Conservation (phyloP, 2,888 invertebrate genomes). For the Aspidapion aeneum region DNA sequence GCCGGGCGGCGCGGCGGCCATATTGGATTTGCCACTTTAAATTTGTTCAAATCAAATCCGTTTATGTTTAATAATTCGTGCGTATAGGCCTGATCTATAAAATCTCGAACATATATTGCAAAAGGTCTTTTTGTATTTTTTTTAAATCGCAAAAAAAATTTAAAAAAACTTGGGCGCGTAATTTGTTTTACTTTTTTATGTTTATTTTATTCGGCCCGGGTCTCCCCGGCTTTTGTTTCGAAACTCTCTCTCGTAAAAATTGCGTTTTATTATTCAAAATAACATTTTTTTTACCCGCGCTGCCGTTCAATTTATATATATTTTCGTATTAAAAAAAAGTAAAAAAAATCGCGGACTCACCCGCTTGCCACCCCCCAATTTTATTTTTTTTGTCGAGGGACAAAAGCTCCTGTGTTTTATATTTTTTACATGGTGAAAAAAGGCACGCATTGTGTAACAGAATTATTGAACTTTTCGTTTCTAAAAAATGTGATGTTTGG, state of each 20-base stretch:
- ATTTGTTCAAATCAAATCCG: too few relatives aligned
- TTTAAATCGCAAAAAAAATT: too few relatives aligned
- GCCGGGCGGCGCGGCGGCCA: too few relatives aligned
- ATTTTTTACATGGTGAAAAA: too few relatives aligned
- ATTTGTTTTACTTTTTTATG: slow-evolving; percentile 45
- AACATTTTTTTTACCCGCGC: slow-evolving; percentile 41
- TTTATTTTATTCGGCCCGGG: slow-evolving; percentile 39
- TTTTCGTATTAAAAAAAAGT: slow-evolving; percentile 40
- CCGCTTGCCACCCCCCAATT: neutral
- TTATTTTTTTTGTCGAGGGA: neutral
- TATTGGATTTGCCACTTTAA: too few relatives aligned
- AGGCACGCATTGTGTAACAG: too few relatives aligned
- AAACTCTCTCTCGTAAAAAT: slow-evolving; percentile 45
- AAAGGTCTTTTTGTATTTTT: neutral
- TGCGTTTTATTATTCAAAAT: slow-evolving; percentile 49
- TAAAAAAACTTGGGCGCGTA: slow-evolving; percentile 43
- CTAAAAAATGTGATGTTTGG: too few relatives aligned
- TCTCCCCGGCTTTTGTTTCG: neutral
- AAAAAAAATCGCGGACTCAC: neutral
- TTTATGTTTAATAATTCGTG: too few relatives aligned
- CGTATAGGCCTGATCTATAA: neutral
- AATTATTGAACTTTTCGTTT: too few relatives aligned
- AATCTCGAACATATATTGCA: neutral
- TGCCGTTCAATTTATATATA: slow-evolving; percentile 46
- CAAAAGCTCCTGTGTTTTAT: neutral